Conservation (phyloP, 1,140 invertebrate species). For the Psix sp. region DNA sequence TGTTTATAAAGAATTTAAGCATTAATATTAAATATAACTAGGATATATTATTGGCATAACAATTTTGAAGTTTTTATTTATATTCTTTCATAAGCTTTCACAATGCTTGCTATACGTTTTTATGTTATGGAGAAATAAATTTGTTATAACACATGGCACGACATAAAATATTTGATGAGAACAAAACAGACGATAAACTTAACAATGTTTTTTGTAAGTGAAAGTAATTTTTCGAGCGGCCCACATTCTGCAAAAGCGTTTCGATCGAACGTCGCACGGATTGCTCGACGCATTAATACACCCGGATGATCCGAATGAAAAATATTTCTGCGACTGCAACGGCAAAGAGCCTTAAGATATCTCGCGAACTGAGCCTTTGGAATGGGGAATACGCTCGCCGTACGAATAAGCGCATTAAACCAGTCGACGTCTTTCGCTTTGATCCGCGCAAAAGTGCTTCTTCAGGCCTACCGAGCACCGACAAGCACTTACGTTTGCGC, state of each 20-base stretch:
- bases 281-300: slow-evolving; percentile 37
- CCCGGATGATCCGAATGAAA: slow-evolving; percentile 46
- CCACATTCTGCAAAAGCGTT: slow-evolving; percentile 21
- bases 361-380: slow-evolving; percentile 13
- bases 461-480: slow-evolving; percentile 41
- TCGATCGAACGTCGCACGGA: slow-evolving; percentile 30
- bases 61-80: too few species aligned
- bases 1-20: too few species aligned
- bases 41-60: too few species aligned
- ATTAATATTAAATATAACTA: too few species aligned
- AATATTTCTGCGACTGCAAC: slow-evolving; percentile 45
- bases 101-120: too few species aligned
- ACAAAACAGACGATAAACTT: too few species aligned
- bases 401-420: slow-evolving; percentile 52
- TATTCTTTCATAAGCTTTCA: too few species aligned
- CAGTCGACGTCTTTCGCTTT: slow-evolving; percentile 49
- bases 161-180: too few species aligned
- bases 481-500: slow-evolving; percentile 38
- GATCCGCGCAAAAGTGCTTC: slow-evolving; percentile 56
- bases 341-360: slow-evolving; percentile 51
- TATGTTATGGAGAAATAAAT: too few species aligned
- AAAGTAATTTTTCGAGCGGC: slow-evolving; percentile 30
- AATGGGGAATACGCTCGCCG: slow-evolving; percentile 31
- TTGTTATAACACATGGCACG: too few species aligned
- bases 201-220: slow-evolving; percentile 33